Base-by-base conservation (phyloP, 2,797 vertebrate genomes). In the Poeciliopsis presidionis region DNA sequence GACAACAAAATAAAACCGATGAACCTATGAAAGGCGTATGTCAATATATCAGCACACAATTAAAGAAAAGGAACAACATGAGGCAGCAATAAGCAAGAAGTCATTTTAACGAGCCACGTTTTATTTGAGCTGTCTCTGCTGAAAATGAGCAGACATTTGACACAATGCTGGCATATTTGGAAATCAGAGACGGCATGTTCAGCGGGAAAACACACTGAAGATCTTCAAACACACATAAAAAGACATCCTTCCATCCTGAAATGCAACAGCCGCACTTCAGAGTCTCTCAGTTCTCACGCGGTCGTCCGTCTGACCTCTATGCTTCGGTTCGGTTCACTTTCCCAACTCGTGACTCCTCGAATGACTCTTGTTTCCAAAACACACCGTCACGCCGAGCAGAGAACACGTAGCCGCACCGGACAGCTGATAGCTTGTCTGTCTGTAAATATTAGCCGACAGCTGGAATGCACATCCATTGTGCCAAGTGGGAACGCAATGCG, bases 361-460 rank as follows among this genome's bases (percentile, higher is more conserved):
- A 59, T 61, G 36, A 39, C 36, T 39, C 36, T 5, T 79, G 18
- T 70, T 73, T 63, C 30, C 69, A 75, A 39, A 81, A 70, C 70
- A 63, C 39, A 72, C 73, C 43, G 45, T 33, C 59, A 70, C 45
- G 46, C 30, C 59, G 49, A 63, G 49, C 49, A 80, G 77, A 36
- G 61, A 49, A 69, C 36, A 1, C 63, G 30, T 8, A 7, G 57
- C 57, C 7, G 67, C 45, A 20, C 7, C 1, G 3, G 43, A 70
- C 49, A 12, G 28, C 41, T 67, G 75, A 75, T 79, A 69, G 71
- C 30, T 7, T 46, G 47, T 79, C 55, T 57, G 36, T 61, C 28
- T 39, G 77, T 83, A 61, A 86, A 78, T 82, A 84, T 86, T 53
- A 76, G 72, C 14, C 61, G 22, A 28, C 39, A 4, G 25, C 75